These are phyloP conservation scores for Acyrthosiphon pisum DNA, from an alignment of 1,140 invertebrate genomes.

Conservation along the genomic window DNA sequence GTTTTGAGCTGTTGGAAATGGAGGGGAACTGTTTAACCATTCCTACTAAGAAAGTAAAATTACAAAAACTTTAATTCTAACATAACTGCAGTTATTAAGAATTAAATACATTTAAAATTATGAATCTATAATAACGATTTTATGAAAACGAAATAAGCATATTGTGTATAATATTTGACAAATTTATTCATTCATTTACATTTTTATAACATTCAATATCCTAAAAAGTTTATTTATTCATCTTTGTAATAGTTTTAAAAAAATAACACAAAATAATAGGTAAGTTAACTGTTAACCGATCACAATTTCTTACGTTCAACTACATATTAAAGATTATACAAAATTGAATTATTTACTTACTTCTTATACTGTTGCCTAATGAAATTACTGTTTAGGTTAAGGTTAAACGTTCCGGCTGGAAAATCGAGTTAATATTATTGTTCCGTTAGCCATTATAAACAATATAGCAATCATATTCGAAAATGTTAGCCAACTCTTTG, in stretches of 20 bases:
- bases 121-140: background rate
- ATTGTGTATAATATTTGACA: background rate
- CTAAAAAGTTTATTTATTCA: background rate
- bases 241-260: background rate
- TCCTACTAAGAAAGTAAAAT: background rate
- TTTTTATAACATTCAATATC: background rate
- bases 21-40: background rate
- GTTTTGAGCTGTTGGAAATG: background rate
- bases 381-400: constrained; percentile 12
- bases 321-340: background rate
- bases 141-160: background rate
- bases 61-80: background rate
- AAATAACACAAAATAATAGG: background rate
- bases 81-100: background rate
- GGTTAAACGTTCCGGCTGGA: constrained; percentile 22
- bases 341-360: background rate
- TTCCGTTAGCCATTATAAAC: background rate
- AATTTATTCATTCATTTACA: background rate
- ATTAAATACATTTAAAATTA: background rate
- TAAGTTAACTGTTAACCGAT: background rate
- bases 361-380: background rate
- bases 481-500: background rate
- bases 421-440: constrained; percentile 24
- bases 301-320: background rate
- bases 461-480: background rate